Conservation (phyloP, 2,113 vertebrate species). For the Hiodon alosoides region DNA sequence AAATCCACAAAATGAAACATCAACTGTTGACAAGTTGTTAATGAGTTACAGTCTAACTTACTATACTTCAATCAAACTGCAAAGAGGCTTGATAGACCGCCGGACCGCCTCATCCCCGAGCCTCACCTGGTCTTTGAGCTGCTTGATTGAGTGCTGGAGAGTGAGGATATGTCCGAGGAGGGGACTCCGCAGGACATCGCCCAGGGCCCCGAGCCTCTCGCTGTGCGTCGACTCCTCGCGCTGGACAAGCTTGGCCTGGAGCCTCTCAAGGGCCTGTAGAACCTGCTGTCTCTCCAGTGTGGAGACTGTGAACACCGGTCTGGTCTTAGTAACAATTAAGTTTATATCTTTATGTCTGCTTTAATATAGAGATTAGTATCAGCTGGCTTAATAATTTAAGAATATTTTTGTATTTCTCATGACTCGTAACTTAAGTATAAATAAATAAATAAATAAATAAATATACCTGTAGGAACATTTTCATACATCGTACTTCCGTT, state of each 20-base stretch:
- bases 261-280: slow-evolving; percentile 79
- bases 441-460: background rate
- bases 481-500: slow-evolving; percentile 53
- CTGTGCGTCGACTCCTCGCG: slow-evolving; percentile 77
- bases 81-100: too few species aligned
- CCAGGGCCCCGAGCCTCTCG: slow-evolving; percentile 66
- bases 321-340: too few species aligned
- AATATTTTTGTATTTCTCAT: too few species aligned
- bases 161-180: slow-evolving; percentile 88
- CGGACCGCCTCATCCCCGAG: background rate
- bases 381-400: too few species aligned
- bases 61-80: too few species aligned
- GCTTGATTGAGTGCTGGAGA: slow-evolving; percentile 88
- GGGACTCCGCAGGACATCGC: slow-evolving; percentile 76
- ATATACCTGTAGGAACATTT: slow-evolving; percentile 53
- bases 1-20: too few species aligned
- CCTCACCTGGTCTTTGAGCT: slow-evolving; percentile 81
- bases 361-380: too few species aligned
- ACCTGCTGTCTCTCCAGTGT: slow-evolving; percentile 81
- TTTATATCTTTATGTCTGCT: too few species aligned
- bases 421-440: background rate
- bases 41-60: too few species aligned
- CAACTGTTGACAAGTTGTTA: too few species aligned
- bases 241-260: slow-evolving; percentile 76
- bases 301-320: slow-evolving; percentile 44